Percentiles rank a stretch among this genome's conserved stretches.
phyloP scores from a whole-genome alignment of 2,113 vertebrate genomes.

The Cynocephalus volans region DNA sequence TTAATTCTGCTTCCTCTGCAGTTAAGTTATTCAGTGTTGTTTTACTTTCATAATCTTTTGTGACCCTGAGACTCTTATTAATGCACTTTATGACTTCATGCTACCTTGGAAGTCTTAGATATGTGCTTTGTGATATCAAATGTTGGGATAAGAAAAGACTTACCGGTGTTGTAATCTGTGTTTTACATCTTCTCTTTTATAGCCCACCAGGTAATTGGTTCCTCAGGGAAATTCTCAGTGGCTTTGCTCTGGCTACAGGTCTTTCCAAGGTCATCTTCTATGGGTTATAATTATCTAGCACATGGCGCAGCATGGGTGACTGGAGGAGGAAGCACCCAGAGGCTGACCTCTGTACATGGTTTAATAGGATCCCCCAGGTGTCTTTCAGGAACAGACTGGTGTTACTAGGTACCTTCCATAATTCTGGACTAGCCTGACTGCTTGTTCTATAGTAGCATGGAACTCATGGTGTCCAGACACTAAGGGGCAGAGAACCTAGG shows the following conservation, averaged over 20 bases:
- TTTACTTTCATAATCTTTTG: background rate
- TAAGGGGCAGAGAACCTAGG: background rate
- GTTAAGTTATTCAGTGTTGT: background rate
- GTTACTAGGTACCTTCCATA: background rate
- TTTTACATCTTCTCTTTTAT: background rate
- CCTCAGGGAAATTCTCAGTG: background rate
- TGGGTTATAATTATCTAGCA: background rate
- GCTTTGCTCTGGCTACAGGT: background rate
- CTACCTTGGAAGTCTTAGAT: background rate
- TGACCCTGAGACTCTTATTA: background rate
- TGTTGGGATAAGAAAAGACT: background rate
- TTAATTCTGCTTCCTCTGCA: background rate
- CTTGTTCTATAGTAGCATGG: background rate
- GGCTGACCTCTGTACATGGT: background rate
- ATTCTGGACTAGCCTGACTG: background rate
- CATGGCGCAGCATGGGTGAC: background rate
- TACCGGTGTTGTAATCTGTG: background rate
- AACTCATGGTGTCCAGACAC: background rate
- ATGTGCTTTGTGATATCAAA: background rate
- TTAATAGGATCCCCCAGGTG: background rate
- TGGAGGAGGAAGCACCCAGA: background rate
- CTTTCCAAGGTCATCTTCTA: background rate
- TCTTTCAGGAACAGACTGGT: background rate
- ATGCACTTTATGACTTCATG: background rate
- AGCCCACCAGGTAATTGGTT: rapidly evolving